Base-by-base conservation (phyloP, 2,113 vertebrate genomes). In the Nycticorax nycticorax region DNA sequence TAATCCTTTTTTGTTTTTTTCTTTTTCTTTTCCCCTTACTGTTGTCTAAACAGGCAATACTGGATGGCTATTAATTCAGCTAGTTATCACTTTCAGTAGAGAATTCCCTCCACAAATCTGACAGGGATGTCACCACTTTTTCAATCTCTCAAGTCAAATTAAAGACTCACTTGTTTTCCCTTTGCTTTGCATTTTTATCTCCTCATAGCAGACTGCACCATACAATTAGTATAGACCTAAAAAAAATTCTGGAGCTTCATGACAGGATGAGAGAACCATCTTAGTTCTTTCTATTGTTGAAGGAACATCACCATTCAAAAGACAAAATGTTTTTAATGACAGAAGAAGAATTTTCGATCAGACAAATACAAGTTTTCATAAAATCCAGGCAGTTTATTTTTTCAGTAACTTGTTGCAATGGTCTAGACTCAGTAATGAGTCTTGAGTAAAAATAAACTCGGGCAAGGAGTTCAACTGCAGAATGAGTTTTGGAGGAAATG, bases 101-200 rank as follows among this genome's bases (percentile, higher is more conserved):
- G 64, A 89, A 85, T 41, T 94, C 32, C 60, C n/a, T 87, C 73
- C 48, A 91, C 39, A 89, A 79, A 89, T 68, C 33, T 92, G 76
- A 79, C 86, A 87, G 43, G 30, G 57, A 78, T 91, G 83, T 87
- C 69, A 73, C 73, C 33, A 84, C 16, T 75, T 86, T 71, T 88
- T 86, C 59, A 94, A 3, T 86, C 33, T 91, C 88, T 91, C 52
- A 85, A 94, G 39, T 75, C 23, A 89, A 86, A 90, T 88, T 92
- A 78, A 88, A 96, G 33, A 37, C 60, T 84, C 45, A 19, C 60
- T 82, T 86, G 47, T 89, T 94, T 93, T 91, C 27, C 33, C 13
- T 85, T 94, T 92, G 76, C 32, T 95, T 95, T 93, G 69, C 39
- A 66, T 72, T 87, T 95, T 95, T 96, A 96, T 93, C 95, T 96